Conservation (phyloP, 1,140 invertebrate species). For the Drosophila orosa region DNA sequence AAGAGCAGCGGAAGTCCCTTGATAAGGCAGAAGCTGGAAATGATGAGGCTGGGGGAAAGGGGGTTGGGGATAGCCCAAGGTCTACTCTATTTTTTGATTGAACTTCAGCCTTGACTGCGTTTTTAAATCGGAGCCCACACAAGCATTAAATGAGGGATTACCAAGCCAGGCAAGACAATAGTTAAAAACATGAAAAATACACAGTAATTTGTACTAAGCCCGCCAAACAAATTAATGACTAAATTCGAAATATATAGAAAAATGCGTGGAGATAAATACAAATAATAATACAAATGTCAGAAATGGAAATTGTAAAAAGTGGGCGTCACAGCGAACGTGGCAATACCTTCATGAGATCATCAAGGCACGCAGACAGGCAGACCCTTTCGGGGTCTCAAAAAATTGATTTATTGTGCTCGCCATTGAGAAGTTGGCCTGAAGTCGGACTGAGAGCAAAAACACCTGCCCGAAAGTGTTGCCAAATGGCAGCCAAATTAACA, state of each 20-base stretch:
- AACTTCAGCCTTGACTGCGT: conserved; percentile 23
- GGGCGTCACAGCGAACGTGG: conserved; percentile 21
- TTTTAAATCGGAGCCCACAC: conserved; percentile 9
- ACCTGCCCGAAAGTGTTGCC: conserved; percentile 54
- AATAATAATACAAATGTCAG: not conserved
- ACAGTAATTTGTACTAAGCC: conserved; percentile 10
- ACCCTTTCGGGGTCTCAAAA: conserved; percentile 34
- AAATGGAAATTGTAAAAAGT: conserved; percentile 20
- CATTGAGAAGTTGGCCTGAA: conserved; percentile 37
- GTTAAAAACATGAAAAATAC: not conserved
- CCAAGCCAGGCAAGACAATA: conserved; percentile 15
- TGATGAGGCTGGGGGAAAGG: not conserved
- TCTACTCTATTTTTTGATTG: conserved; percentile 13
- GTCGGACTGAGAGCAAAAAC: conserved; percentile 28
- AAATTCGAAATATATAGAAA: conserved; percentile 18
- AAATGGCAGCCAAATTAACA: conserved; percentile 70
- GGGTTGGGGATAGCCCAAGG: not conserved
- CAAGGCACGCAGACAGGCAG: conserved; percentile 4
- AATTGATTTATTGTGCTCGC: conserved; percentile 50
- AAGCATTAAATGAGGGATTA: conserved; percentile 34
- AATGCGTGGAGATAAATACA: conserved; percentile 2
- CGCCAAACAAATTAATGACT: conserved; percentile 24
- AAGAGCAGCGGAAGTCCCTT: conserved; percentile 27
- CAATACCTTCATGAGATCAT: conserved; percentile 43
- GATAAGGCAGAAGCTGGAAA: conserved; percentile 39